These are phyloP conservation scores for Sphenodon punctatus DNA, from an alignment of 2,797 vertebrate species.

Conservation along the genomic window DNA sequence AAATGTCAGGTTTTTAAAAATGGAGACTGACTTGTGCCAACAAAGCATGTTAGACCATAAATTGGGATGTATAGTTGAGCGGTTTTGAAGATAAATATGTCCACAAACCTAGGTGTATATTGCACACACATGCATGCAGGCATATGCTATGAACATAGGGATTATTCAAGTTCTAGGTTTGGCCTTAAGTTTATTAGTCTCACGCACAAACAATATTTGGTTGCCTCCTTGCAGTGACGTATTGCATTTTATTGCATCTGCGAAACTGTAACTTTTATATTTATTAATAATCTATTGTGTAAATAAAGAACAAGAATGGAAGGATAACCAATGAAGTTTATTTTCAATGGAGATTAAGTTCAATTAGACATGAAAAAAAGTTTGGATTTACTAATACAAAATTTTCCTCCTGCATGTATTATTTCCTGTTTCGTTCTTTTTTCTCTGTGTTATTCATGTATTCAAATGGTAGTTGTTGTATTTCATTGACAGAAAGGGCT, in stretches of 20 bases:
- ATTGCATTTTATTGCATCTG: not conserved
- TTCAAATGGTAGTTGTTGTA: constrained; percentile 6
- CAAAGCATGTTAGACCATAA: not conserved
- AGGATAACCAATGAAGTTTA: not conserved
- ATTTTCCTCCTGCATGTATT: not conserved
- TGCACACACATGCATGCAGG: not conserved
- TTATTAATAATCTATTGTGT: not conserved
- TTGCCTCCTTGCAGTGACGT: not conserved
- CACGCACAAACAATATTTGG: not conserved
- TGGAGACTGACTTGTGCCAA: not conserved
- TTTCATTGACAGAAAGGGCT: constrained; percentile 84
- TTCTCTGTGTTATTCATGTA: not conserved
- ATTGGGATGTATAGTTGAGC: not conserved
- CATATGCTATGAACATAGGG: not conserved
- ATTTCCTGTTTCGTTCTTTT: not conserved
- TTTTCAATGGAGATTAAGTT: not conserved
- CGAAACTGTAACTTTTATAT: not conserved
- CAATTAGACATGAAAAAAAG: not conserved
- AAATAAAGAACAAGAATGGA: not conserved
- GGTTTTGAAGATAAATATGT: not conserved
- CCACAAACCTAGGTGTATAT: not conserved
- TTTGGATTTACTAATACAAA: not conserved
- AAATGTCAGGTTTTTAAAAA: not conserved
- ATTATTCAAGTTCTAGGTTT: not conserved
- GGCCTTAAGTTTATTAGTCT: fast-evolving